Evolutionary conservation across 1,140 invertebrate species (phyloP), one percentile per base, ranked within the genome.

Genomic region (Drosophila orena): DNA sequence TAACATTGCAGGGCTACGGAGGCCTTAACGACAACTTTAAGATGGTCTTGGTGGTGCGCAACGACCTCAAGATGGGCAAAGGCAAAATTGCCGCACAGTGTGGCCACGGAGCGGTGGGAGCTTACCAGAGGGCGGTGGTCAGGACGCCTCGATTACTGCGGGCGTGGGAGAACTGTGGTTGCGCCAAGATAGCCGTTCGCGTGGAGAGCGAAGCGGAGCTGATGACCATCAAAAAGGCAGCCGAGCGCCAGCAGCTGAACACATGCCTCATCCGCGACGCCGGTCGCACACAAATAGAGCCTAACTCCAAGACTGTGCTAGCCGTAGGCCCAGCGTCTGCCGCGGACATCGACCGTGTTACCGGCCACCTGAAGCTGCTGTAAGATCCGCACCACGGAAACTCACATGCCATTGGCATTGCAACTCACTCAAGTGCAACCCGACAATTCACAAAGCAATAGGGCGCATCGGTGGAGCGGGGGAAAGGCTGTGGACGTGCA

Each of bases 11-110:
- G 86, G 72, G 49, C 40, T 90, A 61, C 54, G 53, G 69, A 76
- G 86, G 92, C 50, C 86, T 91, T 53, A 92, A 91, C 30, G 94
- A 85, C 14, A 92, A 96, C 81, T 95, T 94, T 64, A 98, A 98
- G 93, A 93, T 99, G 92, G 96, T 98, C 2, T 91, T 99, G 47
- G 96, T 98, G 22, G 96, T 98, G 3, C 93, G 97, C 88, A 97
- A 95, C 89, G 98, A 99, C 91, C 93, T 99, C 0, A 96, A 97
- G 92, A 99, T 99, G 98, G 95, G 96, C 17, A 98, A 98, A 46
- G 98, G 98, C 14, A 99, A 99, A 94, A 95, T 97, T 46, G 97
- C 97, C 34, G 97, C 98, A 4, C 98, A 98, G 92, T 98, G 97
- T 94, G 95, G 96, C 43, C 98, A 99, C 93, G 98, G 97, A 52